Evolutionary conservation across 2,797 vertebrate species (phyloP).

Genomic region (Antennarius maculatus): DNA sequence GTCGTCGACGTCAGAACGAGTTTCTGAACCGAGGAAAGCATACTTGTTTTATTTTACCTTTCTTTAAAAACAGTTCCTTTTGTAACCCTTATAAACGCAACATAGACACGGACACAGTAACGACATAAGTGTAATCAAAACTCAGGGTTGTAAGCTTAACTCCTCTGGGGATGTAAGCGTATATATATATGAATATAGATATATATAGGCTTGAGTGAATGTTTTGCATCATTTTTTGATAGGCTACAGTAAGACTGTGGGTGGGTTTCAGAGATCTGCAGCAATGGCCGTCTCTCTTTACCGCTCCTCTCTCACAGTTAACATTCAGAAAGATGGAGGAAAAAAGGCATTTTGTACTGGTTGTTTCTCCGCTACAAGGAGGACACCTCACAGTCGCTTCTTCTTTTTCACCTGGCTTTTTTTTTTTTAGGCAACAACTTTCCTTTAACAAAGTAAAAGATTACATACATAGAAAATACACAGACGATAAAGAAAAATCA

Average conservation of each 20-base stretch:
- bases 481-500: conserved; percentile 35
- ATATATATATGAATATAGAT: background rate
- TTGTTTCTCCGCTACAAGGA: conserved; percentile 71
- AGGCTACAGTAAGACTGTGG: conserved; percentile 81
- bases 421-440: conserved; percentile 60
- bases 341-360: conserved; percentile 78
- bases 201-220: conserved; percentile 76
- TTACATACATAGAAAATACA: conserved; percentile 63
- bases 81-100: conserved; percentile 49
- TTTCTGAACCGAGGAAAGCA: conserved; percentile 15
- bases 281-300: conserved; percentile 49
- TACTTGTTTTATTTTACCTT: background rate
- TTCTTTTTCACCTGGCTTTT: conserved; percentile 62
- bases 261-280: conserved; percentile 65
- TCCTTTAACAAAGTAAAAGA: conserved; percentile 47
- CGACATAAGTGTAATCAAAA: conserved; percentile 47
- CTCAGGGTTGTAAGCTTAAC: conserved; percentile 24
- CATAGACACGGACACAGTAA: conserved; percentile 51
- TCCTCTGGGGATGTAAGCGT: conserved; percentile 52
- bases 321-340: conserved; percentile 82
- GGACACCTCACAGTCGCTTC: conserved; percentile 53
- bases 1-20: background rate
- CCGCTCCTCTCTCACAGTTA: conserved; percentile 69
- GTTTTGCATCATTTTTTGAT: conserved; percentile 76
- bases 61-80: conserved; percentile 44